Evolutionary conservation across 2,888 invertebrate genomes (phyloP), one percentile per base, ranked within the genome.

Genomic region (Phaedon cochleariae): DNA sequence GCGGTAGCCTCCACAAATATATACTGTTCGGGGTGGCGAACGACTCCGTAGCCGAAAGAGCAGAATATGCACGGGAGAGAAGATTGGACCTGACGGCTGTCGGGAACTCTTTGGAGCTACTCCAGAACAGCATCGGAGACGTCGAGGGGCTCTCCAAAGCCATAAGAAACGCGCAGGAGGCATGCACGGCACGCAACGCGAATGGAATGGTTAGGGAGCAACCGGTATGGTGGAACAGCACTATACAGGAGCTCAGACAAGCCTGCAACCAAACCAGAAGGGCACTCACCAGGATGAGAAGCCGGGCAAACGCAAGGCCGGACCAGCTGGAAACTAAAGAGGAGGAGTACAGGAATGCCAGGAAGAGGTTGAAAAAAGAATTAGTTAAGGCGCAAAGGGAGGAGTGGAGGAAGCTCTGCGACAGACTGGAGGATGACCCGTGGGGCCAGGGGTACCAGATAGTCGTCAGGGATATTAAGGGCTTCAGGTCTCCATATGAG

Each of bases 1-100:
- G 21, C 17, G 41, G 51, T 34, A 60, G 53, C 26, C 12, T 53
- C 6, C 52, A 60, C 20, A 52, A 29, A 31, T 34, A 48, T 41
- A 60, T 60, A 20, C 1, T 4, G 0, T 60, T 26, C 29, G 17
- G 29, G 10, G n/a, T 60, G 12, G 31, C 5, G 15, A 26, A 21
- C 2, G 17, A 18, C 4, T 12, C 18, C 15, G 20, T 18, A 12
- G 37, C 12, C 18, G 34, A 54, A 34, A 34, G 18, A 4, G 9
- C 10, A 6, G 34, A 7, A n/a, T n/a, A 7, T 15, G 7, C 12
- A 7, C 37, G 20, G 1, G 20, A n/a, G 17, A 9, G 34, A 18
- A 18, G 37, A 10, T 1, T 54, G 12, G 37, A 34, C 5, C 20
- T 12, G 12, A 12, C 5, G 7, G 37, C 4, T 6, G n/a, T 37